These are phyloP conservation scores for Mustela nigripes DNA, from an alignment of 2,113 vertebrate genomes.

Conservation along the genomic window DNA sequence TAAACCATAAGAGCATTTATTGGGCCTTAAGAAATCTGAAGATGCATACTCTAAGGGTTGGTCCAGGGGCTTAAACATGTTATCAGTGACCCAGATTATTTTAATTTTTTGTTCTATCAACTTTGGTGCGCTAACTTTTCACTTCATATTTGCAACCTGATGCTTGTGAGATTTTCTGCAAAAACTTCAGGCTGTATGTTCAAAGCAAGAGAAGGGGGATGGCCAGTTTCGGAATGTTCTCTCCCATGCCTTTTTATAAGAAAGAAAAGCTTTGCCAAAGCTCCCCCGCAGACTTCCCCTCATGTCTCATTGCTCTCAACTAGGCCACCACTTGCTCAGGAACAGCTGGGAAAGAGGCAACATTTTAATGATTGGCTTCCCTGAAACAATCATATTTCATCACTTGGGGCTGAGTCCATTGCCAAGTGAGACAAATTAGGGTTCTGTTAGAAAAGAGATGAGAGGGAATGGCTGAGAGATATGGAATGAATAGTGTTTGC, in stretches of 20 bases:
- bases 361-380: background rate
- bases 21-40: background rate
- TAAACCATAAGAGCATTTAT: background rate
- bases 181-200: background rate
- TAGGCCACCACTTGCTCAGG: background rate
- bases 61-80: background rate
- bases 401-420: background rate
- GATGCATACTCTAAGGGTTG: background rate
- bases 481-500: background rate
- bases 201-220: background rate
- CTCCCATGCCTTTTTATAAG: background rate
- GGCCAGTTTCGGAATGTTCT: background rate
- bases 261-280: background rate
- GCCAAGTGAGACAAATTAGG: background rate
- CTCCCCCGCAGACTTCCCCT: background rate
- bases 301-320: background rate
- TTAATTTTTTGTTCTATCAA: background rate
- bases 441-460: background rate
- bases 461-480: background rate
- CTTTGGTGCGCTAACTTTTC: background rate
- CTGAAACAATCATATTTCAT: conserved; percentile 26
- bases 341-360: background rate
- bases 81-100: background rate
- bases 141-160: background rate
- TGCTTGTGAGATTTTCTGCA: background rate